Evolutionary conservation across 2,797 vertebrate species (phyloP), one percentile per base, ranked within the genome.

Genomic region (Paguma larvata): DNA sequence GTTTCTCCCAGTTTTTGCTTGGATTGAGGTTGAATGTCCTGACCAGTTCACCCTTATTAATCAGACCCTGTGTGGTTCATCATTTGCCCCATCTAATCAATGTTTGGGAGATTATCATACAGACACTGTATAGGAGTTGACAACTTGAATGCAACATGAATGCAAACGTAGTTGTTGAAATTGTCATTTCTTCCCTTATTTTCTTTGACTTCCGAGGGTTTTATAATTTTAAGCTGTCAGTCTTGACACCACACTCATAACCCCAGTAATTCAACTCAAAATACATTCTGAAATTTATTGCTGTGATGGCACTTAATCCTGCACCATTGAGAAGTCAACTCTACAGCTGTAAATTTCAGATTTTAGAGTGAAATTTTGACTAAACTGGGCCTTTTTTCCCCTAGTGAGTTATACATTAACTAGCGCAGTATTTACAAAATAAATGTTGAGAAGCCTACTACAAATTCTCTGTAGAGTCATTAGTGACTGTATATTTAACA

Each of bases 311-410:
- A 95, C 73, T 85, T 72, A 89, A 90, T 73, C 62, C 34, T 51
- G 62, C 23, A 32, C 32, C 3, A 59, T 15, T 68, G 51, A 95
- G 77, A 96, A 70, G 25, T 82, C 89, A 96, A 65, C 53, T 95
- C 16, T 63, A 93, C 67, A 77, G 82, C 79, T 84, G 38, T 85
- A 94, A 77, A 53, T 56, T 92, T 93, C 70, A 96, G 89, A 78
- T 92, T 88, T 93, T 75, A 41, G 88, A 95, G 70, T 89, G 56
- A 97, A 79, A 93, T 83, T 92, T 94, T 92, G 85, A 86, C 88
- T 95, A 80, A 83, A 94, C 27, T 65, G 19, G 67, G 65, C 5
- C 65, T 89, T 65, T 67, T 4, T 3, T 3, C 0, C 18, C 32
- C 62, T 14, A 84, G 44, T 62, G 7, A 32, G 89, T 86, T 93